Evolutionary conservation across 2,888 invertebrate genomes (phyloP), one percentile per base, ranked within the genome.

Genomic region (Hololepta plana): DNA sequence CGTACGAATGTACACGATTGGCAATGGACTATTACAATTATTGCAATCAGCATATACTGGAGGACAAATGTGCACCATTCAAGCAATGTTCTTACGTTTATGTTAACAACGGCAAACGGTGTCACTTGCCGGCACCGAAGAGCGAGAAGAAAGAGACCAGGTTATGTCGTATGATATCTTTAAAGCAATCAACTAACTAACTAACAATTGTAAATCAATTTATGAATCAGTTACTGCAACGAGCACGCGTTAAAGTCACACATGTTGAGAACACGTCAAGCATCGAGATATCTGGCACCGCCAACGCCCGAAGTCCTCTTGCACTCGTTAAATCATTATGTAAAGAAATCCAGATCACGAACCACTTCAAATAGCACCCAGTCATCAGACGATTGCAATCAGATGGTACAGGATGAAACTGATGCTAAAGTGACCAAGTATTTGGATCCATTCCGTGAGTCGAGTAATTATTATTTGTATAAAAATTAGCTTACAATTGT

Each of bases 61-160:
- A 74, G 38, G 91, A 93, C 49, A 67, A 75, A 4, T 64, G 57
- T 7, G 84, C 90, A 1, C 87, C 88, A 1, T 95, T 71, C 49
- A 72, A 70, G 33, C 81, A 77, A 37, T 95, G 93, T 47, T 60
- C 66, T 1, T 76, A 67, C 48, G 60, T 74, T 35, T 67, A 66
- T 49, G 40, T 67, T 14, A 65, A 64, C 26, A 77, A 70, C 33
- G 74, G 73, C 0, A 72, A 75, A 36, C 62, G 77, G 33, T 90
- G 90, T 47, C 55, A 63, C n/a, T 64, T 74, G 43, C 75, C 87
- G 1, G 79, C 84, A 2, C 73, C 75, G 0, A 72, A 69, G 46
- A 55, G 62, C 20, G 79, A 80, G 30, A 72, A 69, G 43, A 72
- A 72, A 44, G 77, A 79, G 37, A 53, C 29, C 14, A 33, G 34